Percentiles rank a stretch among this genome's conserved stretches.
These are phyloP conservation scores for Theretra japonica DNA, from an alignment of 2,888 invertebrate species.

Conservation along the genomic window DNA sequence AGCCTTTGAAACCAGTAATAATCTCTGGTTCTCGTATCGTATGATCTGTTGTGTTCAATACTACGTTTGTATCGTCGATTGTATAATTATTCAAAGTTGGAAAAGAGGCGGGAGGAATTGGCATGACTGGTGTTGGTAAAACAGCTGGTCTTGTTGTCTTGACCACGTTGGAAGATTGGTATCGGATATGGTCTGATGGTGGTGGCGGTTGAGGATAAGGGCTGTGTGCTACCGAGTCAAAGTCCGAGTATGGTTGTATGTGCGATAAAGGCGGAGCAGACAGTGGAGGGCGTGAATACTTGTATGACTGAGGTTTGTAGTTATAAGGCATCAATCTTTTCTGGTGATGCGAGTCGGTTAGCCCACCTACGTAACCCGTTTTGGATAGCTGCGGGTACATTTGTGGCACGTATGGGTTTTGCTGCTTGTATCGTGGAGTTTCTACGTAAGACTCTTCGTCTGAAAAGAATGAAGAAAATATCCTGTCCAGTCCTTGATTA, in stretches of 20 bases:
- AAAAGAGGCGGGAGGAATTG: conserved; percentile 22
- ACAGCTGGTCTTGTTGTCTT: conserved; percentile 69
- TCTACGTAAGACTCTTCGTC: conserved; percentile 64
- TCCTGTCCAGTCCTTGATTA: conserved; percentile 65
- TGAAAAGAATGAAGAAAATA: conserved; percentile 73
- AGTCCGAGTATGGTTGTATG: conserved; percentile 39
- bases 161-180: conserved; percentile 54
- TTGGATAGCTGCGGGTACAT: conserved; percentile 60
- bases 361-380: conserved; percentile 53
- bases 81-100: conserved; percentile 15
- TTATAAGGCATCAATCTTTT: conserved; percentile 62
- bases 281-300: conserved; percentile 60
- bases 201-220: conserved; percentile 39
- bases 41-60: conserved; percentile 52
- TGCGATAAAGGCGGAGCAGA: conserved; percentile 55
- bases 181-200: conserved; percentile 55
- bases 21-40: conserved; percentile 60
- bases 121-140: conserved; percentile 62
- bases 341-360: conserved; percentile 58
- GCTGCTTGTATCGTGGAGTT: conserved; percentile 53
- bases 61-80: conserved; percentile 44
- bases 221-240: conserved; percentile 41
- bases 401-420: conserved; percentile 50
- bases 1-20: conserved; percentile 53
- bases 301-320: conserved; percentile 59